Conservation (phyloP, 2,113 vertebrate genomes). For the Eudorcas thomsonii region DNA sequence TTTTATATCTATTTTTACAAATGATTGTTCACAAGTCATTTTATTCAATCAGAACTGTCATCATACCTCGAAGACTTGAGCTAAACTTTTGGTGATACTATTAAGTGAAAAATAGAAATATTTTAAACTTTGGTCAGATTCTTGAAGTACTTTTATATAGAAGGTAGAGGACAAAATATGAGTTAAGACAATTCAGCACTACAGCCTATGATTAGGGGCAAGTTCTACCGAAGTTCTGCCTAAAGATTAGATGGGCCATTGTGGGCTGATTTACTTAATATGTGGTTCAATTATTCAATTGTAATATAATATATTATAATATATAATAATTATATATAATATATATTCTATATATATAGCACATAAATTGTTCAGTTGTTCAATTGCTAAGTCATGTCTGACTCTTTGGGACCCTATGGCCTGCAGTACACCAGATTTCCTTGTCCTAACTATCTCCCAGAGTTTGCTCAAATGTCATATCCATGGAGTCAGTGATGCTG, state of each 20-base stretch:
- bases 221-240: neutral
- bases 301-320: neutral
- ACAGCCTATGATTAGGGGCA: neutral
- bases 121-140: neutral
- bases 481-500: neutral
- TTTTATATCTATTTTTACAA: constrained; percentile 1
- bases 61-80: neutral
- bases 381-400: neutral
- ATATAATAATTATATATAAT: too few relatives aligned
- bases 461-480: neutral
- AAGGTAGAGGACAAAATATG: neutral
- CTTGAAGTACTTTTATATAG: neutral
- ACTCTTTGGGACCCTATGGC: neutral
- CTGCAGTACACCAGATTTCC: neutral
- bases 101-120: neutral
- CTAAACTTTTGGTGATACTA: neutral
- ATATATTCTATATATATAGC: neutral
- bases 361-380: neutral
- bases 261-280: neutral
- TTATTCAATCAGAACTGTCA: neutral
- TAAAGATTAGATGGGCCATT: neutral
- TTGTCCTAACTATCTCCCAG: neutral
- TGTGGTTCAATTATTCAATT: neutral
- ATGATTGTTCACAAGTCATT: neutral
- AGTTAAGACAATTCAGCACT: neutral